Base-by-base conservation (phyloP, 92 coral and sea anemone genomes). In the Phenganax subtilis region DNA sequence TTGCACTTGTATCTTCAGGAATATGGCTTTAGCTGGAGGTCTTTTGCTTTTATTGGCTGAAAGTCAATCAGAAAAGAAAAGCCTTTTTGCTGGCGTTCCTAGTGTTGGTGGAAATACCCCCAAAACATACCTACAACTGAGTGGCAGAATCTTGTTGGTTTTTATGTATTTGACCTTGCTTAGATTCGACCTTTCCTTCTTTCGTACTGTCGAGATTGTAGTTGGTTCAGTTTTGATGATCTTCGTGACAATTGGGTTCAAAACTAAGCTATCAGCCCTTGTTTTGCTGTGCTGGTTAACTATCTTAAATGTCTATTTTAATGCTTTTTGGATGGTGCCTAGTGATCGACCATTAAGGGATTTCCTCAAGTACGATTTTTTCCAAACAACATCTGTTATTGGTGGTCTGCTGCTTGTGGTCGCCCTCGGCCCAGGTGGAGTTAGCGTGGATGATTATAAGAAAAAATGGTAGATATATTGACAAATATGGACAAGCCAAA, bases 341-440 rank as follows among this genome's bases (percentile, higher is more conserved):
- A 65, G 91, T 15, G 88, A 96, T 85, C 93, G 97, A 11, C 99
- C 99, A 31, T 87, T 96, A 90, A 87, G 99, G 72, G 99, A 96
- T 90, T 96, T 92, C 92, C 91, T 96, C 51, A 96, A 96, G 97
- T 96, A 96, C 67, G 99, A 96, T 85, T 96, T 96, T 85, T 96
- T 96, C 90, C 99, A 96, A 77, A 90, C 96, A 8, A 90, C 91
- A 85, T 96, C 99, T 9, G 99, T 96, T 25, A 96, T 96, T 85
- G 99, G 99, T 44, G 99, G 99, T 52, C 81, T 96, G 85, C 80
- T 96, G 59, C 87, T 96, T 65, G 97, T 96, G 9, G 99, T 96
- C 59, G 97, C 99, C 30, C 89, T 96, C 44, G 99, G 99, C 14
- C 99, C 99, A 8, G 99, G 99, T 30, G 99, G 99, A 12, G 99